These are phyloP conservation scores for Mycteria americana DNA, from an alignment of 2,797 vertebrate genomes.

Conservation along the genomic window DNA sequence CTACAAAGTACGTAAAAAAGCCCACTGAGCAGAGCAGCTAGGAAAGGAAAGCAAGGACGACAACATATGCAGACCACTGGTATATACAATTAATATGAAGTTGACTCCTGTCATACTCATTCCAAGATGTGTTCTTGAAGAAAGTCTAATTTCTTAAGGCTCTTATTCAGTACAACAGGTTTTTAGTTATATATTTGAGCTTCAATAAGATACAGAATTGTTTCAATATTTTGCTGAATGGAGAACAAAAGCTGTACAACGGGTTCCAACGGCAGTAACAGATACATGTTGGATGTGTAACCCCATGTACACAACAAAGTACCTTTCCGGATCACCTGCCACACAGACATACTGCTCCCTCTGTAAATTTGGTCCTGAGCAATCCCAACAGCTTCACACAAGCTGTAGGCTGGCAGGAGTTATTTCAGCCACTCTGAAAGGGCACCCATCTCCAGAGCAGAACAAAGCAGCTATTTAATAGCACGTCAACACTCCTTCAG, in stretches of 20 bases:
- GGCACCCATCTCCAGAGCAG: neutral
- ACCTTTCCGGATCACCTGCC: neutral
- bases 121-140: neutral
- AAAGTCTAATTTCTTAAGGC: neutral
- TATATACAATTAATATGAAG: neutral
- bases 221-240: neutral
- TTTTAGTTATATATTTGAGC: neutral
- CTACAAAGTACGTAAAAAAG: neutral
- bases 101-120: neutral
- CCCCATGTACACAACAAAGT: neutral
- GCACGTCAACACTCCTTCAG: neutral
- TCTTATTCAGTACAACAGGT: neutral
- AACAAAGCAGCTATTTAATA: neutral
- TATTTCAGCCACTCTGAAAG: neutral
- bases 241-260: neutral
- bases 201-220: neutral
- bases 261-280: accelerated
- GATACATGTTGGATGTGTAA: accelerated
- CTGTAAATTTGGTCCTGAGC: neutral
- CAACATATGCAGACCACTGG: neutral
- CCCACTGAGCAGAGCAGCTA: neutral
- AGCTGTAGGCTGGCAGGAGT: neutral
- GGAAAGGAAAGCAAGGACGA: neutral
- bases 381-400: neutral
- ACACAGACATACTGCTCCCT: neutral